A percentile compares a stretch with the other conserved stretches of the same genome.
Evolutionary conservation across 2,113 vertebrate species (phyloP).

Genomic region (Melospiza georgiana): DNA sequence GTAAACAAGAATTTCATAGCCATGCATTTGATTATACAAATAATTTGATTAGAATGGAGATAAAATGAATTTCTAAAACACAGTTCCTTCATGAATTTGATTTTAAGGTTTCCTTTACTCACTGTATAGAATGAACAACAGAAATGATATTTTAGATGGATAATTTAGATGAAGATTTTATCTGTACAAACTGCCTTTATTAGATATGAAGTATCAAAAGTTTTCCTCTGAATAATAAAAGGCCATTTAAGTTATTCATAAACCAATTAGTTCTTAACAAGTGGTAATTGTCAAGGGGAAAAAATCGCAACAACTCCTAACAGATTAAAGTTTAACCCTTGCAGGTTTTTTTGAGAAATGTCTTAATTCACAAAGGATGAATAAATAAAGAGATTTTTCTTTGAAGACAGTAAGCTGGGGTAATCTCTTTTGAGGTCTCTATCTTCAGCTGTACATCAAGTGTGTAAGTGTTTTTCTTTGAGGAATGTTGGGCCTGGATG

Average conservation of each 20-base stretch:
- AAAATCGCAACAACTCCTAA: neutral
- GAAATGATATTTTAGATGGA: neutral
- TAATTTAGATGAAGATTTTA: neutral
- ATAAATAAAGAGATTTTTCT: neutral
- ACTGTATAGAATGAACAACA: neutral
- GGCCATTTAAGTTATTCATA: neutral
- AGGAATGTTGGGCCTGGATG: rapidly evolving
- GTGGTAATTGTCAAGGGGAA: neutral
- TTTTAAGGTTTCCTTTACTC: neutral
- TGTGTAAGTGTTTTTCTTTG: neutral
- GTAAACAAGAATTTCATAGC: neutral
- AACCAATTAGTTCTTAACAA: neutral
- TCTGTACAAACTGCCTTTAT: neutral
- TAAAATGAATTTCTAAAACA: neutral
- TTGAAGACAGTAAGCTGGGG: neutral
- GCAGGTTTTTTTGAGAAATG: neutral
- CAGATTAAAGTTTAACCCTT: neutral
- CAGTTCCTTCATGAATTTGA: neutral
- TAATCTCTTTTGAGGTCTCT: neutral
- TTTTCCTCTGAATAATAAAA: neutral
- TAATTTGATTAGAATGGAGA: neutral
- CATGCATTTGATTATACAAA: neutral
- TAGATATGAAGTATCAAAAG: neutral
- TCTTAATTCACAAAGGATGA: neutral
- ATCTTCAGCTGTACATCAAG: too few species aligned